Percentiles rank a stretch among this genome's conserved stretches.
Evolutionary conservation across 2,888 invertebrate species (phyloP).

Genomic region (Clepsis dumicolana): DNA sequence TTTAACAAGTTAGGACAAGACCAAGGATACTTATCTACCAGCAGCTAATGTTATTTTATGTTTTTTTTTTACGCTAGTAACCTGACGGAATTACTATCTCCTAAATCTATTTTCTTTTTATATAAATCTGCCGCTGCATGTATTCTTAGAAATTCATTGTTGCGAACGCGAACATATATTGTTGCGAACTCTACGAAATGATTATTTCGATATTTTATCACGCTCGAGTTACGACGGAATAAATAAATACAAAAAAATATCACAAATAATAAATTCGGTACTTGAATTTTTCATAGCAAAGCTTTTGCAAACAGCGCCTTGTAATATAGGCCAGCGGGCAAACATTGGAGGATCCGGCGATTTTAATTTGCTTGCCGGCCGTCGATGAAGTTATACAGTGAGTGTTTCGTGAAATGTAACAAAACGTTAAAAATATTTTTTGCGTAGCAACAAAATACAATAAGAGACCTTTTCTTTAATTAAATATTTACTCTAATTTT

Average conservation of each 20-base stretch:
- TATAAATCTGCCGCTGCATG: no score
- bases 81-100: neutral
- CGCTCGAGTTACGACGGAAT: neutral
- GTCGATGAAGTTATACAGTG: slow-evolving; percentile 8
- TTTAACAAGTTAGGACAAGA: no score
- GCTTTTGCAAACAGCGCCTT: slow-evolving; percentile 22
- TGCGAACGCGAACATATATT: no score
- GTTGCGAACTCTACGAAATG: neutral
- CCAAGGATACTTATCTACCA: no score
- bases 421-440: neutral
- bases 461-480: no score
- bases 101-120: neutral
- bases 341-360: slow-evolving; percentile 5
- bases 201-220: slow-evolving; percentile 8
- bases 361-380: slow-evolving; percentile 17
- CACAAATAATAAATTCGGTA: slow-evolving; percentile 2
- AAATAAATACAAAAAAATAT: slow-evolving; percentile 10
- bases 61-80: neutral
- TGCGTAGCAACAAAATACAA: neutral
- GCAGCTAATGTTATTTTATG: no score
- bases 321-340: slow-evolving; percentile 22
- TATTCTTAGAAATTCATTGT: neutral
- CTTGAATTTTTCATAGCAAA: slow-evolving; percentile 22
- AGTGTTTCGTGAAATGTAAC: neutral
- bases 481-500: no score